These are phyloP conservation scores for Hypomecis atomaria DNA, from an alignment of 2,888 invertebrate genomes.

Conservation along the genomic window DNA sequence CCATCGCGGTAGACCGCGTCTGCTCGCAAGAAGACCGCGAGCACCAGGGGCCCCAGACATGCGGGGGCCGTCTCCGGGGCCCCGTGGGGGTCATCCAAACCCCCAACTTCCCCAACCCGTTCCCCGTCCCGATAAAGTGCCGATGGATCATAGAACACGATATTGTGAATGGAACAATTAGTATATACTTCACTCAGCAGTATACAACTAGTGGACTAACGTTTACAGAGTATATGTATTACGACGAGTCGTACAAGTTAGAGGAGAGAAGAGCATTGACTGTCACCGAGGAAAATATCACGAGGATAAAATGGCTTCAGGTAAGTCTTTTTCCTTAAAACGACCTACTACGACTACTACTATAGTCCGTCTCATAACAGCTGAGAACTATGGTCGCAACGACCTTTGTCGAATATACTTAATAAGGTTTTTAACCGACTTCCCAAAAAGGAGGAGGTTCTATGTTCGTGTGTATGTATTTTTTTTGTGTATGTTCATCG, in stretches of 20 bases:
- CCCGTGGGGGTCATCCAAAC: constrained; percentile 90
- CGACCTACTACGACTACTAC: no score
- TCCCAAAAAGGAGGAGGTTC: no score
- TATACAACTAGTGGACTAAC: constrained; percentile 92
- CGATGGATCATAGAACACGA: constrained; percentile 94
- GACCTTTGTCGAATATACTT: no score
- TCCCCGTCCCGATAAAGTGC: constrained; percentile 92
- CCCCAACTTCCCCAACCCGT: constrained; percentile 93
- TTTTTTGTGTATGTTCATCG: no score
- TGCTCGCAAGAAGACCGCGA: constrained; percentile 65
- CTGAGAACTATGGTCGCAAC: no score
- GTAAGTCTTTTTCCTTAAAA: constrained; percentile 50
- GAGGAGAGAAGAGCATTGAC: constrained; percentile 87
- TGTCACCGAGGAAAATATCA: constrained; percentile 90
- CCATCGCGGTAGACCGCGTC: constrained; percentile 58
- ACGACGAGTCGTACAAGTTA: constrained; percentile 88
- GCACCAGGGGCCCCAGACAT: constrained; percentile 77
- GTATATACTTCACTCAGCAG: constrained; percentile 94
- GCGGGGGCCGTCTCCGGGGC: constrained; percentile 87
- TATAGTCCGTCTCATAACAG: no score
- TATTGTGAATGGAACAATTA: constrained; percentile 90
- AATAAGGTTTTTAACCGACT: no score
- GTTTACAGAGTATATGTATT: constrained; percentile 91
- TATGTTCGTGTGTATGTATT: no score
- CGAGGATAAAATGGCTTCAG: constrained; percentile 86